phyloP scores from a whole-genome alignment of 2,797 vertebrate genomes.

The Babyrousa celebensis region DNA sequence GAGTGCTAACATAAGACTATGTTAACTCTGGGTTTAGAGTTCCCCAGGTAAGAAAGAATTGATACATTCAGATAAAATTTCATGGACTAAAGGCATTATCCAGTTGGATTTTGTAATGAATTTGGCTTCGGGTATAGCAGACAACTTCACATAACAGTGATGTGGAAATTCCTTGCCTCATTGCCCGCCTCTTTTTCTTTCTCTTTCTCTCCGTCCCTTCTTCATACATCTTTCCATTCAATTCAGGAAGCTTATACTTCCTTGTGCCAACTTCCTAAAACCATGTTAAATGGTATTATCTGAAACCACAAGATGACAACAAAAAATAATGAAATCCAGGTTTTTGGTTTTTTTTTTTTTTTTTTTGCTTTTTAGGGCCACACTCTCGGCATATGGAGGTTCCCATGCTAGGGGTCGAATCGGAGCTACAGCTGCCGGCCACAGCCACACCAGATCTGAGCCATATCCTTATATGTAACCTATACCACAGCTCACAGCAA shows the following conservation, averaged over 20 bases:
- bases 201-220: neutral
- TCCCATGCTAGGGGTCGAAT: too few species aligned
- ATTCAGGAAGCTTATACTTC: neutral
- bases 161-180: neutral
- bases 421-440: too few species aligned
- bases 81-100: neutral
- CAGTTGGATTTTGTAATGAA: conserved; percentile 37
- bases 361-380: too few species aligned
- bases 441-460: too few species aligned
- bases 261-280: neutral
- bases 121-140: neutral
- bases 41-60: neutral
- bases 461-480: too few species aligned
- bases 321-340: neutral
- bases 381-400: too few species aligned
- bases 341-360: too few species aligned
- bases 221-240: conserved; percentile 27
- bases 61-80: neutral
- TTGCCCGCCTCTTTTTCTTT: neutral
- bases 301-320: neutral
- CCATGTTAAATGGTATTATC: neutral
- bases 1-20: neutral
- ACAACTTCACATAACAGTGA: neutral
- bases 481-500: too few species aligned
- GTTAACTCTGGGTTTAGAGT: conserved; percentile 2